These are phyloP conservation scores for silkworm (Bombyx mori) DNA, from an alignment of 1,140 invertebrate genomes.

Conservation along the genomic window DNA sequence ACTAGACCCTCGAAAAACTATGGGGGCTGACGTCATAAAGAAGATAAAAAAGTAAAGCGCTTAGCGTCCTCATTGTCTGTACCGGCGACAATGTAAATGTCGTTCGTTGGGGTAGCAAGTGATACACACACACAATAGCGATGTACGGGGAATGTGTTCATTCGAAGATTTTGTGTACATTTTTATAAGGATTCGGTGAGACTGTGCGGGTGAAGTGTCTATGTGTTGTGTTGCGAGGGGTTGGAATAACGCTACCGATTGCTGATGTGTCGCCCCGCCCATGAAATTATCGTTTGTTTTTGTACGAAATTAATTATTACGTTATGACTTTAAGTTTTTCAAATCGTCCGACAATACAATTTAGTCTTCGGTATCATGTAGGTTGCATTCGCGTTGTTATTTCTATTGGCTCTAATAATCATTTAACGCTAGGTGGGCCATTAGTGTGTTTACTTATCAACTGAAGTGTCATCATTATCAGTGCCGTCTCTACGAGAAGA, in stretches of 20 bases:
- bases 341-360: too few relatives aligned
- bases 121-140: constrained; percentile 12
- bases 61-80: constrained; percentile 55
- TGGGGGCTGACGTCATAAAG: constrained; percentile 40
- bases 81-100: constrained; percentile 36
- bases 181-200: background rate
- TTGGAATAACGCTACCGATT: constrained; percentile 32
- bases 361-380: too few relatives aligned
- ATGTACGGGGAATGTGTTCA: constrained; percentile 1
- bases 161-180: background rate
- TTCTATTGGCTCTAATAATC: too few relatives aligned
- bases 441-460: too few relatives aligned
- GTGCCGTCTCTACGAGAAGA: too few relatives aligned
- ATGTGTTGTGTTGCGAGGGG: constrained; percentile 26
- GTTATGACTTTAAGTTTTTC: too few relatives aligned
- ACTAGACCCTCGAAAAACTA: constrained; percentile 5
- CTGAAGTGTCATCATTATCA: too few relatives aligned
- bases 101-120: constrained; percentile 39
- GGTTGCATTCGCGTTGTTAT: too few relatives aligned
- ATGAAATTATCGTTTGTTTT: constrained; percentile 41
- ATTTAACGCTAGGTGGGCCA: too few relatives aligned
- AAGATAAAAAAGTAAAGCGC: constrained; percentile 64
- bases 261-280: constrained; percentile 42
- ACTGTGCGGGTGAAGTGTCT: constrained; percentile 11
- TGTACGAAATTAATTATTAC: constrained; percentile 5